Evolutionary conservation across 1,140 invertebrate genomes (phyloP).

Genomic region (Drosophila elegans): DNA sequence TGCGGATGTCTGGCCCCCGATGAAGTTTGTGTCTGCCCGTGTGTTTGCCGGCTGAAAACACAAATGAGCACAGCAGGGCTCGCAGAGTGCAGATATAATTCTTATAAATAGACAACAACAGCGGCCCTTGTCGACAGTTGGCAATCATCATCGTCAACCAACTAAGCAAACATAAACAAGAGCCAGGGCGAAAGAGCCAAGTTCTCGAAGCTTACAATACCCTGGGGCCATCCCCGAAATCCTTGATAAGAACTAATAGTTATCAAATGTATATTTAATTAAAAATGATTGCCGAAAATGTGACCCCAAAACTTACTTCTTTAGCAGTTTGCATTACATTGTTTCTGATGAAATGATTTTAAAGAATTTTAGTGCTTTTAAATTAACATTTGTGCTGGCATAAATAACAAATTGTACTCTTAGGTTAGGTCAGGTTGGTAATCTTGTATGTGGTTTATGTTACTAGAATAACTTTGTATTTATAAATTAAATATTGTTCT

Average conservation of each 20-base stretch:
- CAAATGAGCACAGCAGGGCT: conserved; percentile 63
- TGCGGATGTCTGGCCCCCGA: conserved; percentile 15
- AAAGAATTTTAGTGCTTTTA: too few relatives aligned
- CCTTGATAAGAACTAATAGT: neutral
- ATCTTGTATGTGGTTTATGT: too few relatives aligned
- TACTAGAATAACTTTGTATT: too few relatives aligned
- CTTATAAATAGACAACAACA: conserved; percentile 82
- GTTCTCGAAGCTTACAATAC: conserved; percentile 23
- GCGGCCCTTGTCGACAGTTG: conserved; percentile 77
- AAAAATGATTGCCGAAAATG: too few relatives aligned
- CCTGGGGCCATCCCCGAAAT: neutral
- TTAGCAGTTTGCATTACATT: too few relatives aligned
- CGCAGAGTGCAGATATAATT: conserved; percentile 78
- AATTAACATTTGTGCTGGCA: too few relatives aligned
- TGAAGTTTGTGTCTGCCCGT: conserved; percentile 2
- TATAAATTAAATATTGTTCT: too few relatives aligned
- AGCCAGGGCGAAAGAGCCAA: conserved; percentile 10
- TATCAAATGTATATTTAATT: too few relatives aligned
- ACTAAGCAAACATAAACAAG: conserved; percentile 66
- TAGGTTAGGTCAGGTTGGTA: too few relatives aligned
- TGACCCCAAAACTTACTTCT: too few relatives aligned
- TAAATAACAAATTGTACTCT: too few relatives aligned
- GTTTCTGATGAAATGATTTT: too few relatives aligned
- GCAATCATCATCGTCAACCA: conserved; percentile 63
- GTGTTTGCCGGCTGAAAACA: conserved; percentile 35